Evolutionary conservation across 2,888 invertebrate genomes (phyloP).

Genomic region (Drosophila siamana): DNA sequence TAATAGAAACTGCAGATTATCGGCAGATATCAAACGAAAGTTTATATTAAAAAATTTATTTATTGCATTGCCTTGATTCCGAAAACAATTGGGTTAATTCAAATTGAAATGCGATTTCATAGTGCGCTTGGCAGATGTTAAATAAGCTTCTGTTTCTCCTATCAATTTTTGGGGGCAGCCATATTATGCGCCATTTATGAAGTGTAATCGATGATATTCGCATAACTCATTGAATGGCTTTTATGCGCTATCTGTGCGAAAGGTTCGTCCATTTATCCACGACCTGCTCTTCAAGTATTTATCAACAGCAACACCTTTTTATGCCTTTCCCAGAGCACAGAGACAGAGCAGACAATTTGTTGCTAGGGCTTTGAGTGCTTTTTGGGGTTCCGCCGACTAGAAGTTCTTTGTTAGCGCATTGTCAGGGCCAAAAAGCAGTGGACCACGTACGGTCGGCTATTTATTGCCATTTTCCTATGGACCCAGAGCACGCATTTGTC

Average conservation of each 20-base stretch:
- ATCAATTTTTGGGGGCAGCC: too few relatives aligned
- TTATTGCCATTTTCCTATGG: slow-evolving; percentile 73
- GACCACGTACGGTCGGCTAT: slow-evolving; percentile 48
- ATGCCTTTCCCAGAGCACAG: slow-evolving; percentile 7
- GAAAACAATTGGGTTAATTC: too few relatives aligned
- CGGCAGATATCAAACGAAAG: background rate
- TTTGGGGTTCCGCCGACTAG: slow-evolving; percentile 58
- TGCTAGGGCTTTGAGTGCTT: slow-evolving; percentile 72
- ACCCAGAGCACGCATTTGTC: slow-evolving; percentile 58
- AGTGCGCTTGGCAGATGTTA: too few relatives aligned
- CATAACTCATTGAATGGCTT: slow-evolving; percentile 48
- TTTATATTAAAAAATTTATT: background rate
- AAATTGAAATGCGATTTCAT: too few relatives aligned
- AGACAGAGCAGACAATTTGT: slow-evolving; percentile 62
- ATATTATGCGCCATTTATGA: background rate
- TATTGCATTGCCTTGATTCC: background rate
- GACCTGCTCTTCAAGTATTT: slow-evolving; percentile 23
- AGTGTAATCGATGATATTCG: slow-evolving; percentile 18
- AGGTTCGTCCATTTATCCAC: slow-evolving; percentile 39
- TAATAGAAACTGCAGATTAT: too few relatives aligned
- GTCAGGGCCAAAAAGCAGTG: slow-evolving; percentile 37
- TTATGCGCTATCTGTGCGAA: slow-evolving; percentile 39
- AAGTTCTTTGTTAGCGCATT: slow-evolving; percentile 59
- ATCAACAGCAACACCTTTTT: slow-evolving; percentile 72
- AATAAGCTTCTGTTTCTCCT: too few relatives aligned